Evolutionary conservation across 2,113 vertebrate genomes (phyloP).

Genomic region (Seriola rivoliana): DNA sequence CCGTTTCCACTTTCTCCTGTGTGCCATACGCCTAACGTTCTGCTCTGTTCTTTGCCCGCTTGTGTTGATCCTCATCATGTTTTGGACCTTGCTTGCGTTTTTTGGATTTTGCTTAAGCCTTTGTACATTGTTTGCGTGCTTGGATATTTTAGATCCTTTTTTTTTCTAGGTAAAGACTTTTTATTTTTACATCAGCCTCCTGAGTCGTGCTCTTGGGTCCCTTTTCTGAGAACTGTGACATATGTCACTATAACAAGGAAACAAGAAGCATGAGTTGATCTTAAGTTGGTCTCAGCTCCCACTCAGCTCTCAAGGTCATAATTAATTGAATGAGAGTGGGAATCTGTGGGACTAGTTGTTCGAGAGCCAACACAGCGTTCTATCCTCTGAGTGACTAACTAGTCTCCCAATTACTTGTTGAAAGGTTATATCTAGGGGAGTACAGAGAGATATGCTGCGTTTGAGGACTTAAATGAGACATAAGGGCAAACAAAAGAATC

Average conservation of each 20-base stretch:
- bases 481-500: slow-evolving; percentile 59
- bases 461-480: slow-evolving; percentile 66
- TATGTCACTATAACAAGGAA: slow-evolving; percentile 44
- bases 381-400: slow-evolving; percentile 46
- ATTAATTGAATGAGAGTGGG: slow-evolving; percentile 71
- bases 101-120: neutral
- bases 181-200: neutral
- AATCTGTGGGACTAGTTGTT: slow-evolving; percentile 51
- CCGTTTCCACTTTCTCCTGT: no score
- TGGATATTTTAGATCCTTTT: neutral
- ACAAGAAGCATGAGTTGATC: slow-evolving; percentile 44
- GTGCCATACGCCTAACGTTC: no score
- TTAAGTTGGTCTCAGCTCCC: slow-evolving; percentile 51
- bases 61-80: neutral
- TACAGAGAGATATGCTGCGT: slow-evolving; percentile 24
- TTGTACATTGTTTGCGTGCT: neutral
- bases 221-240: neutral
- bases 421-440: slow-evolving; percentile 34
- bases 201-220: neutral
- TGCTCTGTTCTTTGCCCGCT: no score
- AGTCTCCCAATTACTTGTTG: slow-evolving; percentile 73
- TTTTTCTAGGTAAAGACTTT: neutral
- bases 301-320: slow-evolving; percentile 59
- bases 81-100: no score
- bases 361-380: slow-evolving; percentile 24